Conservation (phyloP, 2,113 vertebrate genomes). For the Sakesphorus luctuosus region DNA sequence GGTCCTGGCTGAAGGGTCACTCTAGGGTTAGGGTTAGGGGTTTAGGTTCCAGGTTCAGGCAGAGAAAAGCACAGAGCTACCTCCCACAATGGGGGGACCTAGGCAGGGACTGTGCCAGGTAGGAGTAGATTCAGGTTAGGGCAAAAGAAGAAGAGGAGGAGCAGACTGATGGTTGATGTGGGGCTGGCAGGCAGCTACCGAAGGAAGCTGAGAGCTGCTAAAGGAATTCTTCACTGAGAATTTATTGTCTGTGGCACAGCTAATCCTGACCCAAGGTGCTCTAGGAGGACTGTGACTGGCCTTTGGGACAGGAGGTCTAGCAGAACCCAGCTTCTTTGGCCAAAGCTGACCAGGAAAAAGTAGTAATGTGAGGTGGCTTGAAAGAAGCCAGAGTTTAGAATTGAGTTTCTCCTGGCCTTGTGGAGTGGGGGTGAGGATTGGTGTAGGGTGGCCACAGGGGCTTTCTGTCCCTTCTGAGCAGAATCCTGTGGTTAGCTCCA, state of each 20-base stretch:
- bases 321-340: neutral
- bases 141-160: neutral
- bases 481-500: neutral
- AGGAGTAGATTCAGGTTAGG: neutral
- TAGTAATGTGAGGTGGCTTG: neutral
- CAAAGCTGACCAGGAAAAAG: neutral
- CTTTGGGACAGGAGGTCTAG: neutral
- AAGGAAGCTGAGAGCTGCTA: neutral
- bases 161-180: neutral
- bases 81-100: neutral
- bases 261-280: neutral
- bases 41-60: neutral
- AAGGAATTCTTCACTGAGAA: neutral
- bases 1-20: neutral
- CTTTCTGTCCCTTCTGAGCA: neutral
- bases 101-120: neutral
- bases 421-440: accelerated
- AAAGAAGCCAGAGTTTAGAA: neutral
- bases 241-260: neutral
- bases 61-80: neutral
- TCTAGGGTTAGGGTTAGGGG: neutral
- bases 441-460: neutral
- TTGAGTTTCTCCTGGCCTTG: neutral
- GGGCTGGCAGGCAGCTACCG: neutral
- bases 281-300: neutral